These are phyloP conservation scores for Lycodopsis pacificus DNA, from an alignment of 2,797 vertebrate species.

Conservation along the genomic window DNA sequence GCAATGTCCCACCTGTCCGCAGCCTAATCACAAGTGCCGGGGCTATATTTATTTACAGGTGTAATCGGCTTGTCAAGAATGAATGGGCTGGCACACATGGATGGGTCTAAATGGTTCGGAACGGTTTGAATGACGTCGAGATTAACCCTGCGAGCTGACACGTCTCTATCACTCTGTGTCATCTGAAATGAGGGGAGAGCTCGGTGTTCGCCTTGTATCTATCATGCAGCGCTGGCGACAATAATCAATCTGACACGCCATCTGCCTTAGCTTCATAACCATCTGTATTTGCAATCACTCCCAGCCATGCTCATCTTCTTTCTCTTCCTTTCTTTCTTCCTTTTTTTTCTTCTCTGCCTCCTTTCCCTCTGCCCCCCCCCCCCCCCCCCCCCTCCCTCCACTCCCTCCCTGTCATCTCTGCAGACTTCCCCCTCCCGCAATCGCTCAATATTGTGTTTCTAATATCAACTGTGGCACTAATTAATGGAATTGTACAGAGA, in stretches of 20 bases:
- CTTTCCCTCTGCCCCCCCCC: constrained; percentile 13
- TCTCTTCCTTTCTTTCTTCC: constrained; percentile 8
- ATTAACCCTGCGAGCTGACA: constrained; percentile 65
- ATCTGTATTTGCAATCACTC: constrained; percentile 80
- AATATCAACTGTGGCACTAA: constrained; percentile 80
- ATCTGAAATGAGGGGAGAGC: constrained; percentile 69
- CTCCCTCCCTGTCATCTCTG: constrained; percentile 41
- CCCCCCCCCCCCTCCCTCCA: too few species aligned
- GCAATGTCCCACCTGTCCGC: constrained; percentile 47
- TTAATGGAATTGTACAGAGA: constrained; percentile 81
- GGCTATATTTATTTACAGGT: constrained; percentile 65
- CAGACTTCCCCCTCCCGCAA: constrained; percentile 59
- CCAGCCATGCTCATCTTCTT: constrained; percentile 58
- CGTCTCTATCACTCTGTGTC: constrained; percentile 73
- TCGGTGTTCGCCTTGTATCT: constrained; percentile 65
- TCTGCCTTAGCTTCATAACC: constrained; percentile 82
- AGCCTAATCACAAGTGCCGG: constrained; percentile 25
- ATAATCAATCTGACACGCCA: constrained; percentile 85
- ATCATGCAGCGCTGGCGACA: constrained; percentile 69
- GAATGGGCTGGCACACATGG: constrained; percentile 45
- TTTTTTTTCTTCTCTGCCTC: constrained; percentile 2
- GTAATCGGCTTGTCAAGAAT: constrained; percentile 66
- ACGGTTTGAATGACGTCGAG: constrained; percentile 59
- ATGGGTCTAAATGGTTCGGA: constrained; percentile 54
- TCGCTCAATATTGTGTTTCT: constrained; percentile 76